These are phyloP conservation scores for Papilio polyxenes DNA, from an alignment of 1,140 invertebrate genomes.

Conservation along the genomic window DNA sequence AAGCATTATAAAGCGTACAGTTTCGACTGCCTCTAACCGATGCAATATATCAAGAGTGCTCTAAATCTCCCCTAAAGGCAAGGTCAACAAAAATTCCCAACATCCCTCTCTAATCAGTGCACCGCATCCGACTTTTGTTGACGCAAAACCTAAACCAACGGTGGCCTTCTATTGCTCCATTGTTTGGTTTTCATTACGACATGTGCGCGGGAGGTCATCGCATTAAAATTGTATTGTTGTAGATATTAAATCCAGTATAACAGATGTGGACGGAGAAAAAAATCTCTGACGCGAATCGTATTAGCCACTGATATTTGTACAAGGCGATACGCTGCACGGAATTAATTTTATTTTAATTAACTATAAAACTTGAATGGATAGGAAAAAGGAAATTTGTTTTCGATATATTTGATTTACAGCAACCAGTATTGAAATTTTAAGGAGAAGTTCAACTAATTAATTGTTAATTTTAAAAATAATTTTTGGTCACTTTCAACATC, in stretches of 20 bases:
- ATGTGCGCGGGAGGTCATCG: slow-evolving; percentile 49
- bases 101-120: slow-evolving; percentile 45
- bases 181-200: slow-evolving; percentile 67
- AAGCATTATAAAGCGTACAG: background rate
- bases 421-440: background rate
- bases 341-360: slow-evolving; percentile 31
- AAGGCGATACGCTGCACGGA: slow-evolving; percentile 6
- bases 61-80: slow-evolving; percentile 42
- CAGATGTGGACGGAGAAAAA: slow-evolving; percentile 45
- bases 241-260: slow-evolving; percentile 42
- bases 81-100: slow-evolving; percentile 48
- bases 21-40: slow-evolving; percentile 12
- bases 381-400: background rate
- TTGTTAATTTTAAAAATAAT: too few species aligned
- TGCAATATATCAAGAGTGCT: slow-evolving; percentile 48
- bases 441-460: too few species aligned
- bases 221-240: slow-evolving; percentile 51
- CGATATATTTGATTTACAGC: background rate
- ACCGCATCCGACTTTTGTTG: slow-evolving; percentile 47
- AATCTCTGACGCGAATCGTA: slow-evolving; percentile 29
- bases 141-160: slow-evolving; percentile 52
- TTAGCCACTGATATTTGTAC: slow-evolving; percentile 8
- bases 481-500: background rate
- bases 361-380: background rate
- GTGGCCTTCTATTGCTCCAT: slow-evolving; percentile 40